Evolutionary conservation across 1,140 invertebrate species (phyloP).

Genomic region (Anastatus disparis): DNA sequence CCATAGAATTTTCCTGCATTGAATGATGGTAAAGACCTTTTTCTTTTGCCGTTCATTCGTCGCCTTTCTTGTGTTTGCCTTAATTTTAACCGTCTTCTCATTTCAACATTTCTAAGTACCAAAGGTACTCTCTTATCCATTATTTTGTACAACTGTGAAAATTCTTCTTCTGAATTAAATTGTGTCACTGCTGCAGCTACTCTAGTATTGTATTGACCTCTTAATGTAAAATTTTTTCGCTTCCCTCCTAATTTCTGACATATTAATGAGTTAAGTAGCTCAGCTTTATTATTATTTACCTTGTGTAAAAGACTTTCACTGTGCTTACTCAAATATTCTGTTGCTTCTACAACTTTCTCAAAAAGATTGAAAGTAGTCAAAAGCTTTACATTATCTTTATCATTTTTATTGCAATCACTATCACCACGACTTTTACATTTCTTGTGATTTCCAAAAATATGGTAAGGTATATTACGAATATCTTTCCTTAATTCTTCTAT

Average conservation of each 20-base stretch:
- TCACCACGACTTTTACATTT: slow-evolving; percentile 49
- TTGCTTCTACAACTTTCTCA: slow-evolving; percentile 26
- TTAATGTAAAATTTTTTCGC: slow-evolving; percentile 50
- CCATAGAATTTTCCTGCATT: neutral
- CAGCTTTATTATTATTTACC: slow-evolving; percentile 59
- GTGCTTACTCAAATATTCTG: slow-evolving; percentile 37
- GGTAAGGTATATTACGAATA: slow-evolving; percentile 49
- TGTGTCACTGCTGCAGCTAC: slow-evolving; percentile 49
- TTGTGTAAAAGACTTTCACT: slow-evolving; percentile 51
- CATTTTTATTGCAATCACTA: slow-evolving; percentile 4
- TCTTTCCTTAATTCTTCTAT: slow-evolving; percentile 44
- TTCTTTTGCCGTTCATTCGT: neutral
- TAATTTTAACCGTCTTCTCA: neutral
- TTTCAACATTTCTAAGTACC: neutral
- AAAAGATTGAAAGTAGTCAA: slow-evolving; percentile 40
- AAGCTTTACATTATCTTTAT: slow-evolving; percentile 43
- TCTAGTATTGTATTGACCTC: slow-evolving; percentile 49
- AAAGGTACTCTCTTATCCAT: neutral
- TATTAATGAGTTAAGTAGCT: slow-evolving; percentile 56
- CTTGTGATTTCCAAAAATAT: slow-evolving; percentile 58
- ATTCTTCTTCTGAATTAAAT: slow-evolving; percentile 42
- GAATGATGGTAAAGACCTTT: neutral
- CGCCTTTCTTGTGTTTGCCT: neutral
- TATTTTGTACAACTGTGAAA: neutral
- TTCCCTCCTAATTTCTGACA: slow-evolving; percentile 58